phyloP scores from a whole-genome alignment of 1,140 invertebrate species.

The Proctacanthus coquilletti region DNA sequence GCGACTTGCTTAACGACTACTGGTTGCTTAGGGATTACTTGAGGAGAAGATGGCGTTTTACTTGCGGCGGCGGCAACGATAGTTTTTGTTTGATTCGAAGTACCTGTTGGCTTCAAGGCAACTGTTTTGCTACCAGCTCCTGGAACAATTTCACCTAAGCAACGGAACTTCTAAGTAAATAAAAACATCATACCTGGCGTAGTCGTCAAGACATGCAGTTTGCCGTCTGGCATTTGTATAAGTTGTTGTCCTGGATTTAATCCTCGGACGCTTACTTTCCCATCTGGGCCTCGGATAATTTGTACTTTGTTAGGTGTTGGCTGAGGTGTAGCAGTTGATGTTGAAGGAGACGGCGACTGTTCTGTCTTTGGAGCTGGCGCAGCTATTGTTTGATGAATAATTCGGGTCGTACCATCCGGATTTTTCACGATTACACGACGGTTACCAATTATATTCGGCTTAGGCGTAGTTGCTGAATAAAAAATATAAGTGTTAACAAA shows the following conservation, averaged over 20 bases:
- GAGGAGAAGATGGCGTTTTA: background rate
- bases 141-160: too few species aligned
- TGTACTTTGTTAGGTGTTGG: conserved; percentile 65
- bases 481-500: too few species aligned
- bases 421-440: conserved; percentile 61
- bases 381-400: conserved; percentile 41
- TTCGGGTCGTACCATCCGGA: conserved; percentile 57
- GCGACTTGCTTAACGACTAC: background rate
- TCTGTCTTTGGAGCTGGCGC: conserved; percentile 8
- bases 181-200: conserved; percentile 25
- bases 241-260: conserved; percentile 86
- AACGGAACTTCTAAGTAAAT: too few species aligned
- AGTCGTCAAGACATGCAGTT: conserved; percentile 70
- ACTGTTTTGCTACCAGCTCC: background rate
- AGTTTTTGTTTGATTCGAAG: background rate
- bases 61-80: background rate
- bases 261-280: conserved; percentile 81
- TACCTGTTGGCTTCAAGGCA: background rate
- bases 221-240: conserved; percentile 83
- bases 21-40: background rate
- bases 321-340: conserved; percentile 15
- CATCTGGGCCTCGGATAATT: conserved; percentile 76
- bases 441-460: conserved; percentile 4
- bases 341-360: background rate
- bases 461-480: background rate